These are phyloP conservation scores for Prunella himalayana DNA, from an alignment of 2,113 vertebrate species.

Conservation along the genomic window DNA sequence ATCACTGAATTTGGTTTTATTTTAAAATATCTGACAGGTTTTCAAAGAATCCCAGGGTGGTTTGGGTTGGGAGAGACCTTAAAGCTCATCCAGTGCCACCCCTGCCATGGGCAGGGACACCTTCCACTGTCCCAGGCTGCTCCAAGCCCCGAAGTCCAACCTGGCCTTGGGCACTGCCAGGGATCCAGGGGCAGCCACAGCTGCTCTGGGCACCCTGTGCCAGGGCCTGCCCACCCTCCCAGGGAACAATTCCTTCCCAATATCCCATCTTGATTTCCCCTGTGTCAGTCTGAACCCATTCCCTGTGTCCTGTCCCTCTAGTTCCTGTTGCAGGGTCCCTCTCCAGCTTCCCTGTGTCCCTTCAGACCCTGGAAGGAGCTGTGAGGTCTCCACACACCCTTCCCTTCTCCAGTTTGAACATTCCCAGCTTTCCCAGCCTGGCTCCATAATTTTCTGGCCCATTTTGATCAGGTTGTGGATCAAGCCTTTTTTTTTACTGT, in stretches of 20 bases:
- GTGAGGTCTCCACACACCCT: background rate
- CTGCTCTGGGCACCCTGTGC: background rate
- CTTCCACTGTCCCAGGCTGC: background rate
- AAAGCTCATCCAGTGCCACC: accelerated
- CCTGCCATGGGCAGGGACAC: background rate
- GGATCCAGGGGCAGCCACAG: background rate
- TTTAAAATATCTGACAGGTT: background rate
- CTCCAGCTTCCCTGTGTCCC: background rate
- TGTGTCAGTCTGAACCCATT: accelerated
- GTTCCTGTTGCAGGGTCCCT: accelerated
- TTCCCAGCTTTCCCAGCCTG: background rate
- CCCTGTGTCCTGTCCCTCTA: accelerated
- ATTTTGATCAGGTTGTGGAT: background rate
- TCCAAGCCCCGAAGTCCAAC: background rate
- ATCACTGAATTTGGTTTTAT: accelerated
- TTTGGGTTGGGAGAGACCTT: background rate
- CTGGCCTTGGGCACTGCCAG: background rate
- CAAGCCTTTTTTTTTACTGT: background rate
- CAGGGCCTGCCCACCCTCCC: background rate
- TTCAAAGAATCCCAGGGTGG: background rate
- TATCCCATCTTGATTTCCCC: accelerated
- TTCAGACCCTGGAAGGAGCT: background rate
- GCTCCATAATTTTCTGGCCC: accelerated
- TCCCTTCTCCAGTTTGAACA: background rate
- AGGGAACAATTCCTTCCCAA: background rate